These are phyloP conservation scores for Tenualosa thibaudeaui DNA, from an alignment of 2,797 vertebrate species.

Conservation along the genomic window DNA sequence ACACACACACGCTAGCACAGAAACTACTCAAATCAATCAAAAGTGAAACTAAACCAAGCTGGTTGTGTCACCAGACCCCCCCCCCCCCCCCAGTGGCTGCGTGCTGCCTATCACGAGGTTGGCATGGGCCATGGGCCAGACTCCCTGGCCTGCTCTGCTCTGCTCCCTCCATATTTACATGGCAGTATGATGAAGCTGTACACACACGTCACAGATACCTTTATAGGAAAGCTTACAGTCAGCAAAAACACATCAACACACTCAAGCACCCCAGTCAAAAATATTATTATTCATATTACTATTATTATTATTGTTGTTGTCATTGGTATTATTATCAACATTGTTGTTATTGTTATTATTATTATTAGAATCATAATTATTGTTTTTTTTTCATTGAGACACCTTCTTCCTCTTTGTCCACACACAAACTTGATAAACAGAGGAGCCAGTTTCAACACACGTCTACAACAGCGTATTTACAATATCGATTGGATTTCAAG, in stretches of 20 bases:
- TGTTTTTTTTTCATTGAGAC: not conserved
- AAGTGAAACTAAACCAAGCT: not conserved
- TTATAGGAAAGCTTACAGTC: conserved; percentile 78
- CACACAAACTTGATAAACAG: not conserved
- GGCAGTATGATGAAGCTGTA: conserved; percentile 73
- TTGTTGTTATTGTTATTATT: not conserved
- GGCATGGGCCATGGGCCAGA: not conserved
- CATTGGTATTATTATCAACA: not conserved
- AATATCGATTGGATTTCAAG: conserved; percentile 45
- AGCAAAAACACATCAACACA: conserved; percentile 67
- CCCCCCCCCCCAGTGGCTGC: not conserved
- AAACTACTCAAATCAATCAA: not conserved
- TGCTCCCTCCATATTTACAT: conserved; percentile 73
- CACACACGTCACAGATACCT: conserved; percentile 58
- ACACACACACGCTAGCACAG: conserved; percentile 31
- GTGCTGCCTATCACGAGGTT: not conserved
- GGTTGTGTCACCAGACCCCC: not conserved
- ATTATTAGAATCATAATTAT: conserved; percentile 3
- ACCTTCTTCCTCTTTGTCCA: not conserved
- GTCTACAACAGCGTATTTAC: conserved; percentile 52
- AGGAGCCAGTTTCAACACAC: not conserved
- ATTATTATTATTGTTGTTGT: not conserved
- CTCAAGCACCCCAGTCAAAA: conserved; percentile 50
- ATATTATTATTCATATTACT: not conserved
- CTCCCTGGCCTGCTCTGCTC: no score